Evolutionary conservation across 2,113 vertebrate species (phyloP), one percentile per base, ranked within the genome.

Genomic region (Oriolus oriolus): DNA sequence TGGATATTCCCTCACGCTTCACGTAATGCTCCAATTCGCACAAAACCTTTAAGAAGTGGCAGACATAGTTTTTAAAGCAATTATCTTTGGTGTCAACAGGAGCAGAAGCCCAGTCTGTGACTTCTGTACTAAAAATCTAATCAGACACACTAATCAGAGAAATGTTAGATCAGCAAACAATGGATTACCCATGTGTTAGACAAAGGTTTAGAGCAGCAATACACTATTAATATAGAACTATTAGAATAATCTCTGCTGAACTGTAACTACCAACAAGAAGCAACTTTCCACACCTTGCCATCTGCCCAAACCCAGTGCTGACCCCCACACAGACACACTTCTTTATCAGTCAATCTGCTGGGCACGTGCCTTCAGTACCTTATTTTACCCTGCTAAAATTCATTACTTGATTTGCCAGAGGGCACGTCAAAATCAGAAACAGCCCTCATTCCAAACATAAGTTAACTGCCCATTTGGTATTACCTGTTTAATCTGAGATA

Each of bases 401-500:
- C 61, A 44, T 14, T 9, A 24, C 41, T 35, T 41, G 35, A 64
- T 65, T 73, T 85, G 70, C 77, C 65, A 87, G 81, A 87, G 87
- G 75, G 56, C 44, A 31, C 3, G 7, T 15, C 50, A 61, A 95
- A 94, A 87, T 79, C 33, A 77, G 73, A 42, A 83, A 20, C 54
- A 70, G 82, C 50, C 44, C 52, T 64, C 63, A 20, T 37, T 60
- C 64, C 31, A 66, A 83, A 42, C 16, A 2, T 0, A 27, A 77
- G 27, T 31, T 26, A 68, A 75, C 22, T 13, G 56, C 50, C 45
- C 15, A 7, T 37, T 60, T 76, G 65, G 42, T 84, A 97, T 97
- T 97, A 99, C 99, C 98, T 99, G 98, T 96, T 99, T 99, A 98
- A 99, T 99, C 89, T 98, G 98, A 95, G 98, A 99, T 93, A 99